These are phyloP conservation scores for Agapornis canus DNA, from an alignment of 2,797 vertebrate genomes.

Conservation along the genomic window DNA sequence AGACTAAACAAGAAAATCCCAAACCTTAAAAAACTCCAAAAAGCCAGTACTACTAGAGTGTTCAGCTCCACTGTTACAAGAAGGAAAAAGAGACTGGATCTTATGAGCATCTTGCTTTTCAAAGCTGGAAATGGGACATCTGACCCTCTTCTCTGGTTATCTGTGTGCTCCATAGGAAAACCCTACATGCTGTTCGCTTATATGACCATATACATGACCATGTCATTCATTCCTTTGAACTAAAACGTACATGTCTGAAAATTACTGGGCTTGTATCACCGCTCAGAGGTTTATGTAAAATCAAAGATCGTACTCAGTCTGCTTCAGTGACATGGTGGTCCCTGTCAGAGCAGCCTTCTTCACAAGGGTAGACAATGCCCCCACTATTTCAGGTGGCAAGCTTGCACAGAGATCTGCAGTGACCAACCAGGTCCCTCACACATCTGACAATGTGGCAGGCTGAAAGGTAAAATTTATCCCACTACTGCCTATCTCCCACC, in stretches of 20 bases:
- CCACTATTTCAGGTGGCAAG: fast-evolving
- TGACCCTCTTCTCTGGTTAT: not conserved
- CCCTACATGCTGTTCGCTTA: not conserved
- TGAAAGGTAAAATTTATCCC: not conserved
- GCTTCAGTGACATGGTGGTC: fast-evolving
- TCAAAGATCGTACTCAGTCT: fast-evolving
- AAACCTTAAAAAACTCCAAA: not conserved
- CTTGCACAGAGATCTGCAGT: fast-evolving
- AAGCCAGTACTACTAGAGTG: not conserved
- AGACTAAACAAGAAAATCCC: not conserved
- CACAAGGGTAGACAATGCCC: not conserved
- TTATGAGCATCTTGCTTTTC: not conserved
- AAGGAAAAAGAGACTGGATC: not conserved
- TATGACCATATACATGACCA: not conserved
- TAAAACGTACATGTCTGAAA: not conserved
- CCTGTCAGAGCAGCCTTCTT: not conserved
- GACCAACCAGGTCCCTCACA: fast-evolving
- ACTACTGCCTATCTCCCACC: not conserved
- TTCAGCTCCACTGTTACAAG: not conserved
- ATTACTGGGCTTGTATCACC: not conserved
- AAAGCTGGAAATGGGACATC: not conserved
- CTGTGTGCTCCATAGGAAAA: not conserved
- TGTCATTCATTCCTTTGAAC: not conserved
- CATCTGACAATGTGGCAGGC: not conserved
- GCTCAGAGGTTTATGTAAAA: not conserved